Conservation (phyloP, 92 coral and sea anemone genomes). For the Parazoanthus swiftii region DNA sequence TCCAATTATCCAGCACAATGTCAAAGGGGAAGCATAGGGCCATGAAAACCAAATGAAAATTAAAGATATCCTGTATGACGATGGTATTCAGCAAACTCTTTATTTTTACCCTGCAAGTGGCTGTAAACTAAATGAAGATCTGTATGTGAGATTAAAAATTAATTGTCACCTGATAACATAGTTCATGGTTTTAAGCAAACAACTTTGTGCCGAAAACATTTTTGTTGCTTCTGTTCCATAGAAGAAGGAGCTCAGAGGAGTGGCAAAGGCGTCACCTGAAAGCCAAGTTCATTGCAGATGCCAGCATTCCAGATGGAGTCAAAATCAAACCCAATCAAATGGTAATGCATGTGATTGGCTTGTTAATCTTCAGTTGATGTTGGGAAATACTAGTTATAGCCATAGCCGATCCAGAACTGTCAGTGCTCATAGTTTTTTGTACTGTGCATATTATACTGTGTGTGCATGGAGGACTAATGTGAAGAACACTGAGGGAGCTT, state of each 20-base stretch:
- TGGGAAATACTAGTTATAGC: background rate
- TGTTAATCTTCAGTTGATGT: background rate
- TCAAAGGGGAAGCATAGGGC: too few species aligned
- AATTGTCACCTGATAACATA: background rate
- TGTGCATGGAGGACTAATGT: too few species aligned
- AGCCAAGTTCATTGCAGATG: constrained; percentile 77
- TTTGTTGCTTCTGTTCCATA: background rate
- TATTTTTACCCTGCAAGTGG: too few species aligned
- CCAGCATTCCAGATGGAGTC: constrained; percentile 91
- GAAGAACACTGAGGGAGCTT: too few species aligned
- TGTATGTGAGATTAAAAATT: background rate
- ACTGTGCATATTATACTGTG: too few species aligned
- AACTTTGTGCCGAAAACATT: background rate
- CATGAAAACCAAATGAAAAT: too few species aligned
- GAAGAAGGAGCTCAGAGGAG: background rate
- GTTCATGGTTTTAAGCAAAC: background rate
- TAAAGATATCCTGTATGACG: too few species aligned
- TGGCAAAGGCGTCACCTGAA: constrained; percentile 42
- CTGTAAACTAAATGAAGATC: background rate
- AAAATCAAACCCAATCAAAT: constrained; percentile 65
- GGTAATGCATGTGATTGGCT: constrained; percentile 37
- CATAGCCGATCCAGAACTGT: too few species aligned
- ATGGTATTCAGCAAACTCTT: too few species aligned
- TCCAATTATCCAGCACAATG: too few species aligned
- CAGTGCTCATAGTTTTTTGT: too few species aligned